phyloP scores from a whole-genome alignment of 2,113 vertebrate species.

The Gymnorhina tibicen region DNA sequence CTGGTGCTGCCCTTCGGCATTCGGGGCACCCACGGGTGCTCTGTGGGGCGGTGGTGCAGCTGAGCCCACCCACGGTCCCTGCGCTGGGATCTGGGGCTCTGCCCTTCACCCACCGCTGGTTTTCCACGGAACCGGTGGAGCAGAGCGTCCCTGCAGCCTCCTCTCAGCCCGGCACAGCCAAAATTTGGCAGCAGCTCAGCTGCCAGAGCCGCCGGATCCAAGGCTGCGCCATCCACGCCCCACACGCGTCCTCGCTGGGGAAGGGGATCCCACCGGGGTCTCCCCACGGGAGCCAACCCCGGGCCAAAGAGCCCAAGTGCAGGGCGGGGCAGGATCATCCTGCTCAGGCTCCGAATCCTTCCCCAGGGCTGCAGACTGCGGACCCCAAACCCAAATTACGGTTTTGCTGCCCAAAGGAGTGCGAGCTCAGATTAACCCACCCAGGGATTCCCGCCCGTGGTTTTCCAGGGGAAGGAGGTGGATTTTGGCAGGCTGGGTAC shows the following conservation, averaged over 20 bases:
- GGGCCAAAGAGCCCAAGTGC: rapidly evolving
- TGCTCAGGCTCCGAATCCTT: rapidly evolving
- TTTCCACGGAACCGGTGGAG: not conserved
- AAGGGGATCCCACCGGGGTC: not conserved
- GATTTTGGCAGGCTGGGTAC: not conserved
- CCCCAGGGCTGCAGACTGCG: not conserved
- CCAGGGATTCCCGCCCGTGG: rapidly evolving
- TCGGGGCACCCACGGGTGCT: rapidly evolving
- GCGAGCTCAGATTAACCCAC: not conserved
- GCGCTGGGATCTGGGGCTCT: not conserved
- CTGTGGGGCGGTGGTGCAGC: not conserved
- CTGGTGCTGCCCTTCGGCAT: rapidly evolving
- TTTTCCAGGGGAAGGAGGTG: not conserved
- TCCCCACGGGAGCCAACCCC: not conserved
- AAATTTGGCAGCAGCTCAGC: not conserved
- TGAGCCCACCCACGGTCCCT: not conserved
- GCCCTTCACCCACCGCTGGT: not conserved
- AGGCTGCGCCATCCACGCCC: not conserved
- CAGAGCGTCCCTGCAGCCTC: not conserved
- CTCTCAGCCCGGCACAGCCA: not conserved
- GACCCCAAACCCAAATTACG: rapidly evolving
- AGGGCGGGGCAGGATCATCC: not conserved
- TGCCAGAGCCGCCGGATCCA: rapidly evolving
- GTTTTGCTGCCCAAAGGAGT: rapidly evolving
- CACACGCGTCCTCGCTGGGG: rapidly evolving